phyloP scores from a whole-genome alignment of 2,888 invertebrate genomes.

The Timema podura region DNA sequence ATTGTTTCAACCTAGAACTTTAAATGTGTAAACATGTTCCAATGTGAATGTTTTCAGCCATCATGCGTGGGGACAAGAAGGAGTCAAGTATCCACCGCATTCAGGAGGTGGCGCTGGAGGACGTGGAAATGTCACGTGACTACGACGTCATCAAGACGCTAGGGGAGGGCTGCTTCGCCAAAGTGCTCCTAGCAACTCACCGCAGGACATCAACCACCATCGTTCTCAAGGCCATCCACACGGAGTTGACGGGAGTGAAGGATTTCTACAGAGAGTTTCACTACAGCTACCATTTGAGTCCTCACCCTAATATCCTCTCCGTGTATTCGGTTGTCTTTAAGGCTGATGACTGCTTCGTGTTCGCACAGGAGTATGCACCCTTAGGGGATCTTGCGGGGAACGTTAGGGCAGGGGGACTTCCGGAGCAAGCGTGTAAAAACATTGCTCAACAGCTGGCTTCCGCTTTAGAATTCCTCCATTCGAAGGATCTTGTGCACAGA shows the following conservation, averaged over 20 bases:
- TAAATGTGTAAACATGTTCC: too few species aligned
- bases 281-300: slow-evolving; percentile 71
- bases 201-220: slow-evolving; percentile 58
- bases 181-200: slow-evolving; percentile 59
- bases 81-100: slow-evolving; percentile 47
- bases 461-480: slow-evolving; percentile 75
- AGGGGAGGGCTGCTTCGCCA: slow-evolving; percentile 66
- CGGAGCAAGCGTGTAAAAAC: slow-evolving; percentile 57
- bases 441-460: slow-evolving; percentile 65
- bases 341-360: slow-evolving; percentile 55
- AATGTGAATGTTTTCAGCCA: too few species aligned
- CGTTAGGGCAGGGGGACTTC: slow-evolving; percentile 57
- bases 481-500: slow-evolving; percentile 68
- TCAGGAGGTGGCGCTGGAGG: slow-evolving; percentile 51
- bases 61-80: too few species aligned
- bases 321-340: slow-evolving; percentile 69
- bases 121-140: slow-evolving; percentile 53
- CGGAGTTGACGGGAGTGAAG: slow-evolving; percentile 53
- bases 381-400: slow-evolving; percentile 65
- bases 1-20: too few species aligned
- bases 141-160: slow-evolving; percentile 61
- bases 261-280: slow-evolving; percentile 74
- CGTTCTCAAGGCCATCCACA: slow-evolving; percentile 64
- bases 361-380: slow-evolving; percentile 68
- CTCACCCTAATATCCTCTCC: slow-evolving; percentile 71